Conservation (phyloP, 2,888 invertebrate species). For the Liodrosophila aerea region DNA sequence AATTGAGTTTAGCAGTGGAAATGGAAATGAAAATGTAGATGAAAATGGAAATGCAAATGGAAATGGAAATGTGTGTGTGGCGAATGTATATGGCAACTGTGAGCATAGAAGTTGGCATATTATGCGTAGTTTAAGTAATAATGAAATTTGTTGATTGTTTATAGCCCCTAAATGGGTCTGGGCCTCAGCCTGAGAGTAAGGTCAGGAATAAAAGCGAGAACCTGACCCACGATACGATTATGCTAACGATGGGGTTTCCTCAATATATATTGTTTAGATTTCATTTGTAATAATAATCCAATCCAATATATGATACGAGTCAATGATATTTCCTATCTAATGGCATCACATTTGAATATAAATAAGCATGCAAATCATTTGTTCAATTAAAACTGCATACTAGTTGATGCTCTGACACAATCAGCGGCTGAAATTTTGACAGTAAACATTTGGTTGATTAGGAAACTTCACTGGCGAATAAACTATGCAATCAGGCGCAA, state of each 20-base stretch:
- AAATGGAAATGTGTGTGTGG: constrained; percentile 9
- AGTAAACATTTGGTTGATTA: no score
- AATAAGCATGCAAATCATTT: no score
- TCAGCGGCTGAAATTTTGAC: no score
- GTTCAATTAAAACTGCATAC: no score
- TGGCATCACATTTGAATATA: no score
- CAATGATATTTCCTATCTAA: no score
- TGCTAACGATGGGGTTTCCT: constrained; percentile 31
- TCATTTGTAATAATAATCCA: constrained; percentile 5
- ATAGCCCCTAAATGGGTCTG: constrained; percentile 52
- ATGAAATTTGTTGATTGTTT: constrained; percentile 69
- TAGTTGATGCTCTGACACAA: no score
- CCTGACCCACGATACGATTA: constrained; percentile 36
- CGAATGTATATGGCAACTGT: background rate
- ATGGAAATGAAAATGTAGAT: constrained; percentile 4
- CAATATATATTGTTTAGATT: constrained; percentile 4
- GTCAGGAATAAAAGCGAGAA: constrained; percentile 10
- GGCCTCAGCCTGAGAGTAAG: constrained; percentile 12
- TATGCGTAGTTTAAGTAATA: constrained; percentile 54
- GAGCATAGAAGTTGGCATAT: constrained; percentile 41
- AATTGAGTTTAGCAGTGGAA: constrained; percentile 23
- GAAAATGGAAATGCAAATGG: background rate
- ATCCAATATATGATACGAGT: no score
- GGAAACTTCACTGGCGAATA: no score
- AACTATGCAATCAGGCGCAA: no score